Evolutionary conservation across 2,113 vertebrate genomes (phyloP), one percentile per base, ranked within the genome.

Genomic region (Burhinus bistriatus): DNA sequence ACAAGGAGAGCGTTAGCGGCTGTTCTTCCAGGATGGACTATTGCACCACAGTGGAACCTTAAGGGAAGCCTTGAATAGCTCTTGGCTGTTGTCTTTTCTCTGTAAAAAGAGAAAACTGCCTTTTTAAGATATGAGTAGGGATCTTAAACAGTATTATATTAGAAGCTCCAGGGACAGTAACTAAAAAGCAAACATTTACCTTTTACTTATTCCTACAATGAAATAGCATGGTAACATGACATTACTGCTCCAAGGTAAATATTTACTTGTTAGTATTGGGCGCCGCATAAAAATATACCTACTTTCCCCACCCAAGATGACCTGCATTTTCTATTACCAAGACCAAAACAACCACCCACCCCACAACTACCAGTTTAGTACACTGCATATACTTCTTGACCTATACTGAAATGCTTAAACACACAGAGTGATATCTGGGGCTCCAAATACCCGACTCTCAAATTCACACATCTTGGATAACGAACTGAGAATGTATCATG

Each of bases 181-280:
- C 62, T 89, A 93, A 89, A 89, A 87, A 91, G 78, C 58, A 95
- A 96, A 94, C 73, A 87, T 95, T 95, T 89, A 96, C 73, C 89
- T 94, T 89, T 91, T 70, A 84, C 65, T 95, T 85, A 93, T 83
- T 95, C 84, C 94, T 95, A 96, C 93, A 91, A 90, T 91, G 87
- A 94, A 96, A 97, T 93, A 95, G 65, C 73, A 70, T 0, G 26
- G 93, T 66, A 95, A 95, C 62, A 83, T 87, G 80, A 89, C 89
- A 95, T 94, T 87, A 88, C 32, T 0, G 0, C 78, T 93, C 96
- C 95, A 96, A 96, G 84, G 84, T 94, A 97, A 97, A 97, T 96
- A 96, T 96, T 97, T 95, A 97, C 91, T 93, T 93, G 83, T 85
- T 84, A 72, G 95, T 95, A 95, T 77, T 97, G 89, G 84, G 84